phyloP scores from a whole-genome alignment of 2,113 vertebrate species.

The Plotosus lineatus region DNA sequence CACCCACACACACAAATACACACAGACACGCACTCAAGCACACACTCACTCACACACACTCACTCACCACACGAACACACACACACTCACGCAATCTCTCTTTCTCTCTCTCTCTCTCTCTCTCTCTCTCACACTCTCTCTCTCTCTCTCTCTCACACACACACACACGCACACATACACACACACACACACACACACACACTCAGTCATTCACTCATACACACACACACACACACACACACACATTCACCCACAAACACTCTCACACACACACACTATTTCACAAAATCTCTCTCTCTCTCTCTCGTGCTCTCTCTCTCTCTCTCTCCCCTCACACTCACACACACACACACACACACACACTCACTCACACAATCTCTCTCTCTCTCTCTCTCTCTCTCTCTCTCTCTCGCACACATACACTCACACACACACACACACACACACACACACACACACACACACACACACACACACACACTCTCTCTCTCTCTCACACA shows the following conservation, averaged over 20 bases:
- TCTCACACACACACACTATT: background rate
- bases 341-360: too few relatives aligned
- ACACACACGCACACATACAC: background rate
- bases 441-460: too few relatives aligned
- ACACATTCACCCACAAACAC: background rate
- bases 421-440: too few relatives aligned
- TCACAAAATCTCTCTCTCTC: too few relatives aligned
- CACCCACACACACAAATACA: background rate
- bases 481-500: too few relatives aligned
- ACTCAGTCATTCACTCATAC: background rate
- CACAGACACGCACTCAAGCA: background rate
- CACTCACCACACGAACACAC: background rate
- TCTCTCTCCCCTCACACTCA: too few relatives aligned
- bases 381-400: too few relatives aligned
- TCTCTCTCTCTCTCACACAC: background rate
- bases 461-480: too few relatives aligned
- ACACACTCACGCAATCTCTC: background rate
- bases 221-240: background rate
- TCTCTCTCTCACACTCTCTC: background rate
- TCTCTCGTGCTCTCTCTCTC: too few relatives aligned
- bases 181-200: background rate
- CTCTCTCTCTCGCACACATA: too few relatives aligned
- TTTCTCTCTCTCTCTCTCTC: too few relatives aligned
- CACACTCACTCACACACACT: conserved; percentile 1
- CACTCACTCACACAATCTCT: too few relatives aligned